A percentile compares a stretch with the other conserved stretches of the same genome.
Evolutionary conservation across 2,113 vertebrate species (phyloP).

Genomic region (Lepisosteus osseus): DNA sequence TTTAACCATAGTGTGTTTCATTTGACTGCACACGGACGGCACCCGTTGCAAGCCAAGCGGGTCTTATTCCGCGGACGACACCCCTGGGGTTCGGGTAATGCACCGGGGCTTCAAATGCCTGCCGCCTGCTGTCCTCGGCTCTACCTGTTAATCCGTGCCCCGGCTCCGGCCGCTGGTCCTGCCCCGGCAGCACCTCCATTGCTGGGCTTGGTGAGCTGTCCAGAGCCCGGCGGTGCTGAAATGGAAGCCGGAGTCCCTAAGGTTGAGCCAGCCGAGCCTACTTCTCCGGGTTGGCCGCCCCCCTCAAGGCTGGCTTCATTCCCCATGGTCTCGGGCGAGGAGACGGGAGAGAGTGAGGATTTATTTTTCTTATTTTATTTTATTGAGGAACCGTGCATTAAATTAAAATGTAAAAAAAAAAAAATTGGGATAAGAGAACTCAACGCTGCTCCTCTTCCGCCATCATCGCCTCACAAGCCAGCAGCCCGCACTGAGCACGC

Average conservation of each 20-base stretch:
- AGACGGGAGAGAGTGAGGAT: constrained; percentile 53
- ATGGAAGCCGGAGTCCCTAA: constrained; percentile 68
- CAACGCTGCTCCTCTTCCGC: constrained; percentile 72
- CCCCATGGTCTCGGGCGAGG: constrained; percentile 60
- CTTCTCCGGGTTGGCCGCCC: constrained; percentile 63
- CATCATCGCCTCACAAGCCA: constrained; percentile 73
- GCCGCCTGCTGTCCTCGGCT: constrained; percentile 17
- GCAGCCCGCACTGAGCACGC: constrained; percentile 63
- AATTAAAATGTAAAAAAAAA: constrained; percentile 46
- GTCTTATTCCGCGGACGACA: constrained; percentile 2
- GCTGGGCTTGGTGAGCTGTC: constrained; percentile 76
- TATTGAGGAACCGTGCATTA: constrained; percentile 40
- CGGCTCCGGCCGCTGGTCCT: constrained; percentile 60
- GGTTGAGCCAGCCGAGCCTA: constrained; percentile 59
- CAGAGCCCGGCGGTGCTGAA: constrained; percentile 76
- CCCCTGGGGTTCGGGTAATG: background rate
- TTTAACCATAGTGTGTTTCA: constrained; percentile 35
- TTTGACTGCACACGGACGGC: constrained; percentile 24
- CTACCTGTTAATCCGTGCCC: constrained; percentile 72
- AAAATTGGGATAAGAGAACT: constrained; percentile 46
- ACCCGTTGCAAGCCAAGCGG: background rate
- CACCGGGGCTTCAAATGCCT: constrained; percentile 14
- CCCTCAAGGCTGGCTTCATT: constrained; percentile 73
- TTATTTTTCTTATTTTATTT: constrained; percentile 9
- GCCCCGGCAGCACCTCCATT: constrained; percentile 68